Evolutionary conservation across 2,888 invertebrate genomes (phyloP).

Genomic region (Torymus auratus): DNA sequence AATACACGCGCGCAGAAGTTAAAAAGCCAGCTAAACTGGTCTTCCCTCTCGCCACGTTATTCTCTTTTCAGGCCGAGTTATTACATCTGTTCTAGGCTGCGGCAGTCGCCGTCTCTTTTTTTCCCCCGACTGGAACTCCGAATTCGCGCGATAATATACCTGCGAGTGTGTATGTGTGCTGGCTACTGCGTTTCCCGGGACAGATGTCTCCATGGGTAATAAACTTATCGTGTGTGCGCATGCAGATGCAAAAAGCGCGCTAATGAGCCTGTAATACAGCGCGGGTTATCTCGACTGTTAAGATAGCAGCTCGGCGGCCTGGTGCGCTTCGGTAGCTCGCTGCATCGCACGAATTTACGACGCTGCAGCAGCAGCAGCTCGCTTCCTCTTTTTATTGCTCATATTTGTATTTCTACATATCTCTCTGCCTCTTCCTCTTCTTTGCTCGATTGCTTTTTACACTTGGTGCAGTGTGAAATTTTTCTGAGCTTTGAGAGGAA

Average conservation of each 20-base stretch:
- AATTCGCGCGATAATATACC: slow-evolving; percentile 1
- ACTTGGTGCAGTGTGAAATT: no score
- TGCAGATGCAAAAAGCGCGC: slow-evolving; percentile 52
- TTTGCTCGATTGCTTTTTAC: no score
- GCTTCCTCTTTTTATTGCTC: neutral
- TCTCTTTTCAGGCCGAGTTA: slow-evolving; percentile 5
- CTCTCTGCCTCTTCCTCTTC: no score
- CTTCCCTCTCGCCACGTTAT: neutral
- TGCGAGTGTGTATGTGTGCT: no score
- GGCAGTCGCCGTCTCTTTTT: neutral
- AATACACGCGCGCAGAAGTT: no score
- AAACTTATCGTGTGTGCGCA: slow-evolving; percentile 14
- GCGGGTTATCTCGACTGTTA: slow-evolving; percentile 58
- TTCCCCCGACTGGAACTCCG: neutral
- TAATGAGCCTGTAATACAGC: slow-evolving; percentile 64
- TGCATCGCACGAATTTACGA: slow-evolving; percentile 8
- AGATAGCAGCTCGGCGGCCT: slow-evolving; percentile 30
- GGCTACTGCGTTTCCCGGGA: neutral
- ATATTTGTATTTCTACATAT: no score
- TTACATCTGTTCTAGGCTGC: slow-evolving; percentile 37
- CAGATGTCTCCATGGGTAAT: slow-evolving; percentile 30
- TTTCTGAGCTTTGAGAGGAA: no score
- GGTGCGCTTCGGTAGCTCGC: neutral
- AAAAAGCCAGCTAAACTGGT: neutral
- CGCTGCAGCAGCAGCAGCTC: neutral